Evolutionary conservation across 2,888 invertebrate species (phyloP), one percentile per base, ranked within the genome.

Genomic region (Iphiclides podalirius): DNA sequence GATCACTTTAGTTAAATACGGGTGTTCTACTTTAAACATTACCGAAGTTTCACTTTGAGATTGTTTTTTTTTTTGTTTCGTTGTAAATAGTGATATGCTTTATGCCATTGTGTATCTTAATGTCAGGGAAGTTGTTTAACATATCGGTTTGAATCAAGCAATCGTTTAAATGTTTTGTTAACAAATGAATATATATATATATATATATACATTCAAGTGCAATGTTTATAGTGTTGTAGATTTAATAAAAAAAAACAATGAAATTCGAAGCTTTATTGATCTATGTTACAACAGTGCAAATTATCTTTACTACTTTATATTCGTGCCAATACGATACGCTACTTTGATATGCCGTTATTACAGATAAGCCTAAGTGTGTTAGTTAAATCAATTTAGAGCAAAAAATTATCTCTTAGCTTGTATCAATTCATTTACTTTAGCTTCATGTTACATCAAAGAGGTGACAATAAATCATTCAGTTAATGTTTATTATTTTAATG

Each of bases 321-420:
- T 23, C 39, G 49, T 50, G 49, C 44, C 43, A 50, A 50, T 50
- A 13, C 31, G 11, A 12, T 50, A 35, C 39, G 17, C 12, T 35
- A 39, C 23, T 39, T 34, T 43, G 42, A 36, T 42, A 48, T 34
- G 33, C 33, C 38, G 23, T 23, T 43, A 16, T 26, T 20, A 13
- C 43, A 34, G 15, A 41, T 47, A 35, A 41, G 33, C 15, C 15
- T 47, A 47, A 6, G 3, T 20, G 6, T 20, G 3, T 20, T 20
- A 6, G 3, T 4, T 20, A 3, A 20, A 4, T 20, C 20, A 20
- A n/a, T n/a, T n/a, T n/a, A n/a, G n/a, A n/a, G n/a, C 20, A 20
- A 20, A 20, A 4, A 20, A 6, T 20, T 20, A 20, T 20, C 6
- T 20, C 6, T 20, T 20, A 4, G 20, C 20, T 20, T 20, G 3